phyloP scores from a whole-genome alignment of 2,888 invertebrate species.

The Melanotus villosus region DNA sequence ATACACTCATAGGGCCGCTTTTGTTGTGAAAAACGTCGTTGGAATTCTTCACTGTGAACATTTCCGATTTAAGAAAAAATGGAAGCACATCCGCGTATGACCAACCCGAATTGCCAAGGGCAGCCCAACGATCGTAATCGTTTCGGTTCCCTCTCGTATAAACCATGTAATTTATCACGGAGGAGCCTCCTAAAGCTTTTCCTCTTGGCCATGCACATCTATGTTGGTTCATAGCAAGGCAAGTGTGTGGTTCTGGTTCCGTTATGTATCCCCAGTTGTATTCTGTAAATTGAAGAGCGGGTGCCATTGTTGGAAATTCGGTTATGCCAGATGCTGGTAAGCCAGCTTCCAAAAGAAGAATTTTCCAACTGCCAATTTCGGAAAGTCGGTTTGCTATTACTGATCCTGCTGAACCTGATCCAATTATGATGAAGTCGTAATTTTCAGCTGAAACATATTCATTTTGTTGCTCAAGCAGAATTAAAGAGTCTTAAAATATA shows the following conservation, averaged over 20 bases:
- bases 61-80: slow-evolving; percentile 65
- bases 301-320: slow-evolving; percentile 67
- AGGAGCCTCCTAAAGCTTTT: slow-evolving; percentile 73
- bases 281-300: slow-evolving; percentile 69
- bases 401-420: slow-evolving; percentile 70
- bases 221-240: slow-evolving; percentile 30
- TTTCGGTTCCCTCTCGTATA: slow-evolving; percentile 73
- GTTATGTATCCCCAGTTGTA: slow-evolving; percentile 73
- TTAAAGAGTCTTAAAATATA: too few species aligned
- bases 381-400: slow-evolving; percentile 70
- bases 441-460: slow-evolving; percentile 47
- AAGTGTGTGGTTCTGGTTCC: slow-evolving; percentile 56
- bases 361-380: slow-evolving; percentile 65
- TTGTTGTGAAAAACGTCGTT: slow-evolving; percentile 64
- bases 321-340: slow-evolving; percentile 64
- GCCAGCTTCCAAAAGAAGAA: slow-evolving; percentile 61
- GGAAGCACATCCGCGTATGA: slow-evolving; percentile 67
- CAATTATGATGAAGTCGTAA: slow-evolving; percentile 69
- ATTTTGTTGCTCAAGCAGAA: too few species aligned
- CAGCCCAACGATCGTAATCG: slow-evolving; percentile 77
- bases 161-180: slow-evolving; percentile 77
- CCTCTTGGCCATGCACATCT: slow-evolving; percentile 73
- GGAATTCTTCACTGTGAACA: slow-evolving; percentile 60
- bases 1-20: slow-evolving; percentile 66
- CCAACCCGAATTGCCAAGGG: slow-evolving; percentile 69